A percentile compares a stretch with the other conserved stretches of the same genome.
Evolutionary conservation across 2,797 vertebrate genomes (phyloP).

Genomic region (Coccyzus lansbergi): DNA sequence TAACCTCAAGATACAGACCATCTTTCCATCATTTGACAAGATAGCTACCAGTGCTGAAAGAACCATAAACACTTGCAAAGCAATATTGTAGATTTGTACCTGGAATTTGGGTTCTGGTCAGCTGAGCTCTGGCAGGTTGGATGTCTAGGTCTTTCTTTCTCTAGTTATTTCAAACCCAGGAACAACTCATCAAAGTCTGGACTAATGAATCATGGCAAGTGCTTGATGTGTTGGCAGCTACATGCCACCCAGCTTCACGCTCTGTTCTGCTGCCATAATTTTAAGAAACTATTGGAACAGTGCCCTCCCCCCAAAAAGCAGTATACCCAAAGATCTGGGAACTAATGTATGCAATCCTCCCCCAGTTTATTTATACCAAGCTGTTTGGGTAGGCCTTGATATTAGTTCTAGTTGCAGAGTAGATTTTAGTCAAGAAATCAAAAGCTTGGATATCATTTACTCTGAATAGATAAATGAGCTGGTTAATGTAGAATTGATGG

Average conservation of each 20-base stretch:
- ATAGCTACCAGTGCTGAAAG: neutral
- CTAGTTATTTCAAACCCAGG: neutral
- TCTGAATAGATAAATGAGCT: neutral
- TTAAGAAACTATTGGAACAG: constrained; percentile 60
- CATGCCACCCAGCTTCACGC: constrained; percentile 68
- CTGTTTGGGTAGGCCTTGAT: constrained; percentile 14
- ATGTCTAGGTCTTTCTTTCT: constrained; percentile 28
- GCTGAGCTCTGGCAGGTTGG: neutral
- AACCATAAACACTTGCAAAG: neutral
- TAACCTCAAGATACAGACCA: neutral
- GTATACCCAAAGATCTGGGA: constrained; percentile 53
- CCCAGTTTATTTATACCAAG: constrained; percentile 36
- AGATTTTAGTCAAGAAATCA: constrained; percentile 17
- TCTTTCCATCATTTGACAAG: neutral
- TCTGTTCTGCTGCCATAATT: constrained; percentile 64
- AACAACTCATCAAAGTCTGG: constrained; percentile 47
- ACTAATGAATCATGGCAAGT: constrained; percentile 66
- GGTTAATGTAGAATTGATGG: neutral
- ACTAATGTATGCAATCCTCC: constrained; percentile 40
- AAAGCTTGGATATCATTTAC: neutral
- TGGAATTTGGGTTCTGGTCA: neutral
- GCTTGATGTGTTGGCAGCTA: constrained; percentile 65
- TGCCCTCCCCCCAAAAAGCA: neutral
- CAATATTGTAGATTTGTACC: neutral
- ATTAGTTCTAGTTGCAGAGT: constrained; percentile 16